These are phyloP conservation scores for Triplophysa rosa DNA, from an alignment of 2,113 vertebrate genomes.

Conservation along the genomic window DNA sequence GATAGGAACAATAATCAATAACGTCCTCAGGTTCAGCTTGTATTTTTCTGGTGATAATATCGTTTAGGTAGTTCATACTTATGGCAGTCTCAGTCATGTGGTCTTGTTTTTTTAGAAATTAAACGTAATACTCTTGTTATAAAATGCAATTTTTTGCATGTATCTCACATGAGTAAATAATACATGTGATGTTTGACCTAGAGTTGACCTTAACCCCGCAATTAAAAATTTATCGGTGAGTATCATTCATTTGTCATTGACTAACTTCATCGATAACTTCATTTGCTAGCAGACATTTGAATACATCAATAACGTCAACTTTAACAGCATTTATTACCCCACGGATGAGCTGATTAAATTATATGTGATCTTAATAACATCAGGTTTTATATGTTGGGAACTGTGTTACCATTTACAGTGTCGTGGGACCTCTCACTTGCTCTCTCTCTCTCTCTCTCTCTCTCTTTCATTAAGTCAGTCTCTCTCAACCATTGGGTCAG, in stretches of 20 bases:
- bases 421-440: background rate
- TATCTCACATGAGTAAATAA: background rate
- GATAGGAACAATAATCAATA: slow-evolving; percentile 22
- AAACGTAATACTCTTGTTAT: background rate
- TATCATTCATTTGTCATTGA: slow-evolving; percentile 6
- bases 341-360: slow-evolving; percentile 4
- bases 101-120: background rate
- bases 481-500: no score
- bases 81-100: background rate
- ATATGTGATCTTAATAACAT: slow-evolving; percentile 15
- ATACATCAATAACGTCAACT: slow-evolving; percentile 10
- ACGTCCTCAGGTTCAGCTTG: slow-evolving; percentile 20
- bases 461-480: background rate
- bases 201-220: background rate
- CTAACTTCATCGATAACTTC: background rate
- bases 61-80: background rate
- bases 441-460: slow-evolving; percentile 6
- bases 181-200: background rate
- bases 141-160: background rate
- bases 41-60: slow-evolving; percentile 23
- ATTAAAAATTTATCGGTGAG: background rate
- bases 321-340: slow-evolving; percentile 19
- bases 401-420: background rate
- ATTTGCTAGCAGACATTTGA: slow-evolving; percentile 6
- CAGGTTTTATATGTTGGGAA: background rate